phyloP scores from a whole-genome alignment of 2,888 invertebrate species.

The Rhodophaea formosa region DNA sequence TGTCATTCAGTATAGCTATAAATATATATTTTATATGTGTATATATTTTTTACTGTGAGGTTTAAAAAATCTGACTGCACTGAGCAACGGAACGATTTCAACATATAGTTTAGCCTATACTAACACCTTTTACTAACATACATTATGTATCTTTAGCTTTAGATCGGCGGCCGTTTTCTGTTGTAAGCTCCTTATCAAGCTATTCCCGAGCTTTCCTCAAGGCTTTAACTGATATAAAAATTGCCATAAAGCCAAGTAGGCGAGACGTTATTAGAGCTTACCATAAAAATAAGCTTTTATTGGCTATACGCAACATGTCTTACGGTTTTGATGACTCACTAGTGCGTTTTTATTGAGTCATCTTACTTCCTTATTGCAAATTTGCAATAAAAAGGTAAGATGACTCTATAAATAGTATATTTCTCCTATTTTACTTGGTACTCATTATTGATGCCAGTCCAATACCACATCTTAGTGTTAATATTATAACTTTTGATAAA shows the following conservation, averaged over 20 bases:
- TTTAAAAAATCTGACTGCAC: too few relatives aligned
- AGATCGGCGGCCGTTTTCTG: background rate
- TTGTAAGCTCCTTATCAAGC: slow-evolving; percentile 12
- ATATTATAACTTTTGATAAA: too few relatives aligned
- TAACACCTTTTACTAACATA: background rate
- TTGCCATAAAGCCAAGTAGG: slow-evolving; percentile 14
- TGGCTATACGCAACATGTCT: background rate
- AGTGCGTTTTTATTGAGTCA: background rate
- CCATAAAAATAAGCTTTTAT: slow-evolving; percentile 15
- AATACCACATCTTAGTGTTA: too few relatives aligned
- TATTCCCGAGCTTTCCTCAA: slow-evolving; percentile 5
- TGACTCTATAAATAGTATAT: background rate
- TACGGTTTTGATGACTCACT: background rate
- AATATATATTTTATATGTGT: too few relatives aligned
- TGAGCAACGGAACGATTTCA: too few relatives aligned
- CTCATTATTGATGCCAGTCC: too few relatives aligned
- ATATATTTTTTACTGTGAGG: too few relatives aligned
- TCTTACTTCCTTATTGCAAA: background rate
- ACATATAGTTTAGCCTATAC: too few relatives aligned
- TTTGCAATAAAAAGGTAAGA: background rate
- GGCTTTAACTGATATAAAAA: slow-evolving; percentile 18
- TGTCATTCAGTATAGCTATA: too few relatives aligned
- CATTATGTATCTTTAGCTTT: background rate
- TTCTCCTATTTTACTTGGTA: too few relatives aligned
- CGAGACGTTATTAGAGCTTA: slow-evolving; percentile 5